A percentile compares a stretch with the other conserved stretches of the same genome.
These are phyloP conservation scores for Chaunax sp. DNA, from an alignment of 2,797 vertebrate species.

Conservation along the genomic window DNA sequence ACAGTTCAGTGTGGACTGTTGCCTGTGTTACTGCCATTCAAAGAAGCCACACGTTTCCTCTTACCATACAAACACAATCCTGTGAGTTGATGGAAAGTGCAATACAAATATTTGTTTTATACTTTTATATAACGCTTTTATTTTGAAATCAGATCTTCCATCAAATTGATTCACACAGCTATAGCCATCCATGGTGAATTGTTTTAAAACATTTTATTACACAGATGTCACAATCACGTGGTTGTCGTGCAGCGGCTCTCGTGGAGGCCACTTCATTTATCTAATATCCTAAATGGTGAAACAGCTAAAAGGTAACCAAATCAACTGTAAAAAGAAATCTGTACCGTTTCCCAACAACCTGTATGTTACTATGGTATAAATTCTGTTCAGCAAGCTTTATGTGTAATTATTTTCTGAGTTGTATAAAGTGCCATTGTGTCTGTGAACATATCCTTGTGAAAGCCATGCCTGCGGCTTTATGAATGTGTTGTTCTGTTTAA, in stretches of 20 bases:
- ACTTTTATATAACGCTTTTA: constrained; percentile 27
- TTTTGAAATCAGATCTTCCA: constrained; percentile 74
- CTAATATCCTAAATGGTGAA: constrained; percentile 47
- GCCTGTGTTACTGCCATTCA: constrained; percentile 66
- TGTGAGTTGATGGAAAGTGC: constrained; percentile 71
- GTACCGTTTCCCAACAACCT: constrained; percentile 49
- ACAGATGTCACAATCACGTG: constrained; percentile 31
- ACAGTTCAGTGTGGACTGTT: constrained; percentile 47
- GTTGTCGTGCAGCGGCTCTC: constrained; percentile 53
- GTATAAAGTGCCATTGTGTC: constrained; percentile 78
- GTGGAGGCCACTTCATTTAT: constrained; percentile 43
- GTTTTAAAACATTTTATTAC: constrained; percentile 34
- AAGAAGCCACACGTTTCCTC: constrained; percentile 45
- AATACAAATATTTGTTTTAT: constrained; percentile 65
- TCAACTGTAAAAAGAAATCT: constrained; percentile 61
- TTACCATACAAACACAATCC: constrained; percentile 39
- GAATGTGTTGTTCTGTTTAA: constrained; percentile 76
- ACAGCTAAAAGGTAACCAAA: constrained; percentile 69
- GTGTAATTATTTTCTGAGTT: constrained; percentile 68
- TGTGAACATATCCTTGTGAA: constrained; percentile 77
- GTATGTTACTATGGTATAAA: constrained; percentile 60
- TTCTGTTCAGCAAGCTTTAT: constrained; percentile 68
- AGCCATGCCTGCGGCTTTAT: constrained; percentile 84
- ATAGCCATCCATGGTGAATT: constrained; percentile 20
- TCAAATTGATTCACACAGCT: constrained; percentile 52